Conservation (phyloP, 2,888 invertebrate species). For the Eupithecia vulgata region DNA sequence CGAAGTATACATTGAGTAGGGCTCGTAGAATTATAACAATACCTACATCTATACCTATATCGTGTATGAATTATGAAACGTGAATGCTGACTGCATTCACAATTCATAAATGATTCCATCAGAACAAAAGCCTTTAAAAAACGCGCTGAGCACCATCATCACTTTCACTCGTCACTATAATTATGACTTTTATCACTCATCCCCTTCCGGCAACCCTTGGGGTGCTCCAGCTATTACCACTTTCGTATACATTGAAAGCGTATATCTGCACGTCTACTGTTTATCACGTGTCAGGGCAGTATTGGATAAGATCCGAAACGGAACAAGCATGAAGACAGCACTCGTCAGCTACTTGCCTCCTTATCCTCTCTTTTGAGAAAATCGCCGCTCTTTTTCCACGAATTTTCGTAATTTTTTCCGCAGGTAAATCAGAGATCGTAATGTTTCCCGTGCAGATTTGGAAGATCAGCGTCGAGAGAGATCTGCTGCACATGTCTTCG, state of each 20-base stretch:
- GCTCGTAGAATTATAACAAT: too few relatives aligned
- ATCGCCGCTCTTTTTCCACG: slow-evolving; percentile 63
- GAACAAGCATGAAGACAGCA: slow-evolving; percentile 69
- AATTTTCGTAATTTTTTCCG: slow-evolving; percentile 51
- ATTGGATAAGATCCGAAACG: slow-evolving; percentile 66
- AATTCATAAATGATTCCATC: background rate
- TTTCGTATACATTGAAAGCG: slow-evolving; percentile 32
- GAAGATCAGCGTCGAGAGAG: slow-evolving; percentile 58
- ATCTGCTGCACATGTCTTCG: slow-evolving; percentile 62
- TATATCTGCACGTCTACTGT: slow-evolving; percentile 17
- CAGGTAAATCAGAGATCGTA: slow-evolving; percentile 54
- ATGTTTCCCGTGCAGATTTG: slow-evolving; percentile 63
- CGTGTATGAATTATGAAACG: too few relatives aligned
- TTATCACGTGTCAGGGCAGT: slow-evolving; percentile 76
- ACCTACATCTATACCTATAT: too few relatives aligned
- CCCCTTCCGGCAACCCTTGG: slow-evolving; percentile 17
- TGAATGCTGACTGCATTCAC: too few relatives aligned
- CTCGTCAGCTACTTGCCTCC: slow-evolving; percentile 64
- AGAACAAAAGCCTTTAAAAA: background rate
- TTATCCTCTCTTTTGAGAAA: slow-evolving; percentile 58
- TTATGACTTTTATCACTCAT: slow-evolving; percentile 21
- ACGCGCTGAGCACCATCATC: slow-evolving; percentile 10
- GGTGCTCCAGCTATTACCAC: slow-evolving; percentile 37
- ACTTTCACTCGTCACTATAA: slow-evolving; percentile 11
- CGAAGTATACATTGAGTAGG: background rate